phyloP scores from a whole-genome alignment of 2,113 vertebrate species.

The Monopterus albus region DNA sequence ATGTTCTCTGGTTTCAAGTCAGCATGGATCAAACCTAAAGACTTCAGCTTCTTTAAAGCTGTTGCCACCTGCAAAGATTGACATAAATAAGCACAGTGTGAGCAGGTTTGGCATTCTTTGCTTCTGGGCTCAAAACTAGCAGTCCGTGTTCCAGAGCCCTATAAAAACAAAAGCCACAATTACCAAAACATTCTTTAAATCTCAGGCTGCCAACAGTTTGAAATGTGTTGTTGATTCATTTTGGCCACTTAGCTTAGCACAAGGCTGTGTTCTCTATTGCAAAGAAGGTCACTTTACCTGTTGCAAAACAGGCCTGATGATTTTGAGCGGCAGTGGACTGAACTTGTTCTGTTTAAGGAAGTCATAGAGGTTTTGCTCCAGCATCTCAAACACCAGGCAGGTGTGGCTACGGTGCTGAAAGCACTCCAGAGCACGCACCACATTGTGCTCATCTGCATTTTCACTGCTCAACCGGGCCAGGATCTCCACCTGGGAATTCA shows the following conservation, averaged over 20 bases:
- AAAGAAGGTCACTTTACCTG: constrained; percentile 73
- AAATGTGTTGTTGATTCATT: too few relatives aligned
- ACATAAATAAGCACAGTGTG: too few relatives aligned
- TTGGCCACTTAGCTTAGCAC: too few relatives aligned
- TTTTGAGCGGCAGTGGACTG: constrained; percentile 95
- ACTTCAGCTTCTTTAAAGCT: constrained; percentile 97
- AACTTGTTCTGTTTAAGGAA: constrained; percentile 99
- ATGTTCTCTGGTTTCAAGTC: constrained; percentile 99
- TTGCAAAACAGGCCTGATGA: constrained; percentile 94
- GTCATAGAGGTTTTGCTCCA: constrained; percentile 98
- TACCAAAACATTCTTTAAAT: background rate
- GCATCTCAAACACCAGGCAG: constrained; percentile 97
- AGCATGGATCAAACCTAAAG: constrained; percentile 97
- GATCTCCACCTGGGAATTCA: constrained; percentile 86
- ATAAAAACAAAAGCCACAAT: background rate
- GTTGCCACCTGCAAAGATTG: constrained; percentile 85
- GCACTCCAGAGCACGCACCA: constrained; percentile 95
- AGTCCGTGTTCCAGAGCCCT: too few relatives aligned
- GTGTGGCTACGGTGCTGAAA: constrained; percentile 97
- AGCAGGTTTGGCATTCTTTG: too few relatives aligned
- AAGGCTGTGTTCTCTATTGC: background rate
- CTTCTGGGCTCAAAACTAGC: too few relatives aligned
- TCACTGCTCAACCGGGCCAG: constrained; percentile 93
- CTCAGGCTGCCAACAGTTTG: background rate
- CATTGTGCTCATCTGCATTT: constrained; percentile 95